Conservation (phyloP, 1,140 invertebrate genomes). For the Megathymus violae region DNA sequence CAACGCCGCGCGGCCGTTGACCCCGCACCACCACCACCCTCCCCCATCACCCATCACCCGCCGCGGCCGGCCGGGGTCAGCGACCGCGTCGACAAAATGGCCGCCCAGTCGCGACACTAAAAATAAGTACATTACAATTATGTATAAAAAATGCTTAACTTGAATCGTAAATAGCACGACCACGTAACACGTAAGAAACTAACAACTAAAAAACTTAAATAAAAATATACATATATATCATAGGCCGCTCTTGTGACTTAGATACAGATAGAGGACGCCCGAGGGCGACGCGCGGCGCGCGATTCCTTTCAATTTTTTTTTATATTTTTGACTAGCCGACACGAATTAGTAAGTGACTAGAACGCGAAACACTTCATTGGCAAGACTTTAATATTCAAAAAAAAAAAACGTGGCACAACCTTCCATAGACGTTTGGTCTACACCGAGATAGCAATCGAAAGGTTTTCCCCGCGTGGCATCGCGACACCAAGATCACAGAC, state of each 20-base stretch:
- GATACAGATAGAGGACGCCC: slow-evolving; percentile 54
- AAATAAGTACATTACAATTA: slow-evolving; percentile 55
- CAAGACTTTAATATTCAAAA: slow-evolving; percentile 62
- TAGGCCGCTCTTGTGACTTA: slow-evolving; percentile 80
- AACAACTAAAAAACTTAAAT: slow-evolving; percentile 52
- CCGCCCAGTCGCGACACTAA: slow-evolving; percentile 51
- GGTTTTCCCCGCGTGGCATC: slow-evolving; percentile 1
- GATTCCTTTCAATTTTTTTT: slow-evolving; percentile 36
- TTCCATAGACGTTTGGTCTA: too few species aligned
- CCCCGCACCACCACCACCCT: slow-evolving; percentile 16
- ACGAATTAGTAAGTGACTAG: slow-evolving; percentile 79
- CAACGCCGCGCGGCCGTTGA: slow-evolving; percentile 32
- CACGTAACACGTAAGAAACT: slow-evolving; percentile 49
- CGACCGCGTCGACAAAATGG: slow-evolving; percentile 48
- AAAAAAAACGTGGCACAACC: slow-evolving; percentile 33
- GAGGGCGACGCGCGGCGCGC: slow-evolving; percentile 41
- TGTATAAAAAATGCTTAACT: slow-evolving; percentile 71
- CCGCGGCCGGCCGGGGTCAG: slow-evolving; percentile 25
- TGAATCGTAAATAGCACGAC: slow-evolving; percentile 62
- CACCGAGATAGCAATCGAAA: too few species aligned
- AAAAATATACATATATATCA: slow-evolving; percentile 63
- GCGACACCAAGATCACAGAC: slow-evolving; percentile 43
- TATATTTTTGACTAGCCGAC: slow-evolving; percentile 76
- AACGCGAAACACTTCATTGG: slow-evolving; percentile 76
- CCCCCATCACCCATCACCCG: neutral